These are phyloP conservation scores for Poecilobothrus nobilitatus DNA, from an alignment of 2,888 invertebrate genomes.

Conservation along the genomic window DNA sequence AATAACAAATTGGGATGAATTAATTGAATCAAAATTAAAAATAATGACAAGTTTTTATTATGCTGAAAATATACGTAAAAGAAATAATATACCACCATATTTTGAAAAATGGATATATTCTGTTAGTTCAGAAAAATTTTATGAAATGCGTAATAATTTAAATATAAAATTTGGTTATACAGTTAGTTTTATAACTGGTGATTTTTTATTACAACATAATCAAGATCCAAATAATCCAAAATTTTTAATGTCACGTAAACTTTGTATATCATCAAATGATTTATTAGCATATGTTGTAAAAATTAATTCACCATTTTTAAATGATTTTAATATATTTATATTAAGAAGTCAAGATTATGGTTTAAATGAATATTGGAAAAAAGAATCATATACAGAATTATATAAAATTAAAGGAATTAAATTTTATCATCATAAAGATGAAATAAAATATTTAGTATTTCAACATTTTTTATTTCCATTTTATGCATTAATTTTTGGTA, in stretches of 20 bases:
- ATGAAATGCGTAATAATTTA: neutral
- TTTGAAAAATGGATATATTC: neutral
- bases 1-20: neutral
- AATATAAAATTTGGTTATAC: conserved; percentile 4
- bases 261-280: neutral
- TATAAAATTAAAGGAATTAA: neutral
- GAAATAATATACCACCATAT: neutral
- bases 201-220: conserved; percentile 4
- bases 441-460: neutral
- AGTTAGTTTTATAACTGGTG: neutral
- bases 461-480: neutral
- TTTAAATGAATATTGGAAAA: neutral
- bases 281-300: neutral
- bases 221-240: neutral
- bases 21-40: neutral
- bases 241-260: neutral
- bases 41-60: neutral
- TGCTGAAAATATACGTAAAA: neutral
- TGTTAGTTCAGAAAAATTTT: neutral
- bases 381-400: neutral
- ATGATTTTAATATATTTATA: neutral
- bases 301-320: conserved; percentile 4
- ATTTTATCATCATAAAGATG: neutral
- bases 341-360: neutral
- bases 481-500: neutral